A percentile compares a stretch with the other conserved stretches of the same genome.
Evolutionary conservation across 2,113 vertebrate genomes (phyloP).

Genomic region (Verasper variegatus): DNA sequence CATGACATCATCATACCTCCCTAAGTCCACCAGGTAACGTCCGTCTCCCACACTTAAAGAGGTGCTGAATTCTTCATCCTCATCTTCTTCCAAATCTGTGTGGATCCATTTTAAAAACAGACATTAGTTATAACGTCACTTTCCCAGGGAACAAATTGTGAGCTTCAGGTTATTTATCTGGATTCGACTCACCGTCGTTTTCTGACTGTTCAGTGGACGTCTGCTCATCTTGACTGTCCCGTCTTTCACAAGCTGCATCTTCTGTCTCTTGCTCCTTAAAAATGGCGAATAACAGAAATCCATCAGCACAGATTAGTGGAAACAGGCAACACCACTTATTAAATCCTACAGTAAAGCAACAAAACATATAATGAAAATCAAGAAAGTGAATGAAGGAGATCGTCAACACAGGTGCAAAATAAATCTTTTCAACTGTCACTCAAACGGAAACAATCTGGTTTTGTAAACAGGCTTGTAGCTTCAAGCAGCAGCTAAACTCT

Average conservation of each 20-base stretch:
- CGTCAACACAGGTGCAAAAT: too few species aligned
- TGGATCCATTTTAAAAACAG: conserved; percentile 16
- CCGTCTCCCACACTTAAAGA: conserved; percentile 55
- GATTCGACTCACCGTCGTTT: background rate
- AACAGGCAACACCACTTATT: background rate
- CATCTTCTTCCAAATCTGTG: conserved; percentile 23
- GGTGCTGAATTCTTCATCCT: conserved; percentile 30
- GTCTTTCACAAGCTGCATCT: background rate
- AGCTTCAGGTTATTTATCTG: background rate
- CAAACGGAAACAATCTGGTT: too few species aligned
- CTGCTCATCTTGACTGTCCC: background rate
- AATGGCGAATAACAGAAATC: background rate
- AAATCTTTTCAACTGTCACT: too few species aligned
- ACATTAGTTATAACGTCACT: background rate
- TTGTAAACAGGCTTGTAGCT: too few species aligned
- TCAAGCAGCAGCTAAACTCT: too few species aligned
- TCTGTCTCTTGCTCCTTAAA: background rate
- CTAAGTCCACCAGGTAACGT: conserved; percentile 52
- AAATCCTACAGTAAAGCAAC: too few species aligned
- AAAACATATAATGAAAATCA: too few species aligned
- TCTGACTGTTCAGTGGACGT: background rate
- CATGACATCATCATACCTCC: conserved; percentile 25
- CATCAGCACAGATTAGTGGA: background rate
- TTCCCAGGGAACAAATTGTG: background rate
- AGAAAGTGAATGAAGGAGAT: too few species aligned